These are phyloP conservation scores for Pelodytes ibericus DNA, from an alignment of 2,797 vertebrate genomes.

Conservation along the genomic window DNA sequence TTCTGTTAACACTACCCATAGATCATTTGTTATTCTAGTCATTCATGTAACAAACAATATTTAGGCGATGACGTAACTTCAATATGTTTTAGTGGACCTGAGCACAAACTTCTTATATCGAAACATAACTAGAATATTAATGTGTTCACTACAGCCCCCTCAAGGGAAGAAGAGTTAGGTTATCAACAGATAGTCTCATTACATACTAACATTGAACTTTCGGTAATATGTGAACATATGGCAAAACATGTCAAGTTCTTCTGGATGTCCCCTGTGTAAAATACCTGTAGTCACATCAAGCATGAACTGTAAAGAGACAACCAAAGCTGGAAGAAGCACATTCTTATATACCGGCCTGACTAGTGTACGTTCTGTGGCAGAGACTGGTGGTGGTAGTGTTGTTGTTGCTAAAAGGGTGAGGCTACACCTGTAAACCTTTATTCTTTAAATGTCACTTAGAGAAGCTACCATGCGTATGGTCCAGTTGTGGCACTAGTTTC, in stretches of 20 bases:
- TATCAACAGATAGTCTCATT: not conserved
- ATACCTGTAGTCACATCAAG: not conserved
- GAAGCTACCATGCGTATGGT: not conserved
- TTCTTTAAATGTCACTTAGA: slow-evolving; percentile 12
- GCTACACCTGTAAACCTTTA: not conserved
- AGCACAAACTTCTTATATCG: too few relatives aligned
- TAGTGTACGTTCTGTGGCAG: not conserved
- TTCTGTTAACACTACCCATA: too few relatives aligned
- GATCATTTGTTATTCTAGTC: too few relatives aligned
- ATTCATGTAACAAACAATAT: too few relatives aligned
- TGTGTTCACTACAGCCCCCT: too few relatives aligned
- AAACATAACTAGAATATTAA: too few relatives aligned
- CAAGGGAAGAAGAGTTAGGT: too few relatives aligned
- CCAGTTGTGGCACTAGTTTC: not conserved
- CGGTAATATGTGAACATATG: not conserved
- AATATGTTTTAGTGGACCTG: too few relatives aligned
- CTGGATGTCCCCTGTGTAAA: not conserved
- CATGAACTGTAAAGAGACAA: not conserved
- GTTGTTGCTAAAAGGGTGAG: slow-evolving; percentile 1
- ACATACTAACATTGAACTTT: not conserved
- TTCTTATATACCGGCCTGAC: slow-evolving; percentile 28
- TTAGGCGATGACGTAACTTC: too few relatives aligned
- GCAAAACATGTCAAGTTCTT: not conserved
- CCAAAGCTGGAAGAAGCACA: slow-evolving; percentile 29
- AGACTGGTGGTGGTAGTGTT: slow-evolving; percentile 1